phyloP scores from a whole-genome alignment of 2,888 invertebrate genomes.

The Scotopteryx bipunctaria region DNA sequence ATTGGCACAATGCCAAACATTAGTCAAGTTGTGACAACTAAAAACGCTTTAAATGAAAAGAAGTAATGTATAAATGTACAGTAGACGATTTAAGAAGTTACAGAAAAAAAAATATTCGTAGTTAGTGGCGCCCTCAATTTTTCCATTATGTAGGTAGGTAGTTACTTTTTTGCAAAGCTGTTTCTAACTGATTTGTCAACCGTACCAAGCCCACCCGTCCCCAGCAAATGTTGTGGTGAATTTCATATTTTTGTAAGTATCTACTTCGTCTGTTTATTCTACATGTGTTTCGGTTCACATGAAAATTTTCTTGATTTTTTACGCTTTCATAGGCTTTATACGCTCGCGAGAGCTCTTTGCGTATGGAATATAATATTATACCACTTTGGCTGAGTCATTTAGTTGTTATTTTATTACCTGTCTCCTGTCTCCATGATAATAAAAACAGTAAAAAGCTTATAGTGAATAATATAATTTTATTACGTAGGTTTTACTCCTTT shows the following conservation, averaged over 20 bases:
- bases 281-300: slow-evolving; percentile 83
- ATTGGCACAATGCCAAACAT: too few relatives aligned
- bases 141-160: too few relatives aligned
- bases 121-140: too few relatives aligned
- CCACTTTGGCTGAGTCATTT: slow-evolving; percentile 70
- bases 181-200: slow-evolving; percentile 46
- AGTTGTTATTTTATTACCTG: slow-evolving; percentile 49
- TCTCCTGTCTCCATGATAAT: neutral
- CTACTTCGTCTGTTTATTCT: slow-evolving; percentile 81
- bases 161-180: neutral
- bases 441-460: neutral
- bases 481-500: slow-evolving; percentile 48
- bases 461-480: too few relatives aligned
- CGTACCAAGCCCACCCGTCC: slow-evolving; percentile 62
- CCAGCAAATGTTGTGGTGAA: slow-evolving; percentile 83
- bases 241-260: slow-evolving; percentile 84
- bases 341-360: slow-evolving; percentile 71
- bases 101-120: too few relatives aligned
- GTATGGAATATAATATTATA: slow-evolving; percentile 73
- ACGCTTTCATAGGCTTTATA: slow-evolving; percentile 80
- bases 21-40: too few relatives aligned
- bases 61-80: too few relatives aligned
- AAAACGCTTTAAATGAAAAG: too few relatives aligned
- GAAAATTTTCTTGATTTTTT: slow-evolving; percentile 81
- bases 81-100: too few relatives aligned